A percentile compares a stretch with the other conserved stretches of the same genome.
Conservation (phyloP, 2,797 vertebrate species). For the Brachyrhaphis roseni region DNA sequence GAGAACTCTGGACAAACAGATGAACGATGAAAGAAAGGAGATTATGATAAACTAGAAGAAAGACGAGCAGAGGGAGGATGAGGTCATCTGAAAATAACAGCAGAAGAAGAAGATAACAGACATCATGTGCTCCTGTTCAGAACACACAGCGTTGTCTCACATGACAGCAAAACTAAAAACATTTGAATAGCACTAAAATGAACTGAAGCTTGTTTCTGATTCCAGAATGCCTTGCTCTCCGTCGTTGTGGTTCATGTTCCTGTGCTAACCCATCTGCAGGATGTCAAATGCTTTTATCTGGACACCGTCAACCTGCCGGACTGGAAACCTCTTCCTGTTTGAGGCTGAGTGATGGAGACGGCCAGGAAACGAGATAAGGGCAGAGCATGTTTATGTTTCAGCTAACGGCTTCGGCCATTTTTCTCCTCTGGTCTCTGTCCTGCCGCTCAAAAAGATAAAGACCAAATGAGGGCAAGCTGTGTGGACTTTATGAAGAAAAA, state of each 20-base stretch:
- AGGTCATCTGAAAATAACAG: slow-evolving; percentile 14
- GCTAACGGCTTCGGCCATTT: slow-evolving; percentile 3
- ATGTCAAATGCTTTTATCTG: slow-evolving; percentile 55
- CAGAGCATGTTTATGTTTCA: slow-evolving; percentile 26
- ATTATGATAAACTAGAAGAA: slow-evolving; percentile 46
- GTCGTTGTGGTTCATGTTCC: slow-evolving; percentile 21
- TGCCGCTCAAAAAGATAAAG: neutral
- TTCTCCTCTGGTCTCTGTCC: slow-evolving; percentile 2
- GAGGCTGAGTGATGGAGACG: slow-evolving; percentile 41
- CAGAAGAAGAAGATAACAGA: slow-evolving; percentile 1
- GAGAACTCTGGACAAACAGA: slow-evolving; percentile 79
- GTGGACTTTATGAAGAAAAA: neutral
- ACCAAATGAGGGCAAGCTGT: neutral
- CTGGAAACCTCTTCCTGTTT: slow-evolving; percentile 53
- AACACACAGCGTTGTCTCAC: neutral
- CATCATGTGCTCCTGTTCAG: slow-evolving; percentile 1
- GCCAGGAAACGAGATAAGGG: slow-evolving; percentile 50
- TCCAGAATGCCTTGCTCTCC: slow-evolving; percentile 30
- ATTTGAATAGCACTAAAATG: slow-evolving; percentile 33
- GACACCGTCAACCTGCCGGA: slow-evolving; percentile 49
- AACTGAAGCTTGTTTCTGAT: slow-evolving; percentile 30
- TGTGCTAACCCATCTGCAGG: slow-evolving; percentile 41
- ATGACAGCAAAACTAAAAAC: slow-evolving; percentile 1
- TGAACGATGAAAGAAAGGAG: slow-evolving; percentile 58
- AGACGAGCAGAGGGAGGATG: slow-evolving; percentile 28